Evolutionary conservation across 2,113 vertebrate species (phyloP).

Genomic region (human (Homo sapiens)): DNA sequence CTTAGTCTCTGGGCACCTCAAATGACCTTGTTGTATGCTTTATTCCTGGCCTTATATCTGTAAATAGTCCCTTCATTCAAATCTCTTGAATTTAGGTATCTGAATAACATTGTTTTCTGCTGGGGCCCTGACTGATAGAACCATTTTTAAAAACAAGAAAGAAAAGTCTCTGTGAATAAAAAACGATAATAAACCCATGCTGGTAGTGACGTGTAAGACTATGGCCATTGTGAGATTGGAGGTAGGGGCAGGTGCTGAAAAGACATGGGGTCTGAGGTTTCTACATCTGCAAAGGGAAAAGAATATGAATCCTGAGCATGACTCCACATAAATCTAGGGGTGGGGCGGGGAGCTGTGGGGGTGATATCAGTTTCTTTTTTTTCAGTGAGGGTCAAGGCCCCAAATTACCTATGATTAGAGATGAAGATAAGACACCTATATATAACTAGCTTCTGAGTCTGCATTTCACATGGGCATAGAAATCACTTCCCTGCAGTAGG

Average conservation of each 20-base stretch:
- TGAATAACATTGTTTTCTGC: background rate
- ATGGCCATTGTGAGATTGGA: background rate
- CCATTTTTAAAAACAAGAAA: background rate
- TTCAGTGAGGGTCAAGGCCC: background rate
- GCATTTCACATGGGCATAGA: background rate
- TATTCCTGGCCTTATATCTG: background rate
- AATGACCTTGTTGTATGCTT: background rate
- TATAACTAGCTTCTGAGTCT: background rate
- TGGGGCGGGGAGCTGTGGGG: background rate
- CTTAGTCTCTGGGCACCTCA: background rate
- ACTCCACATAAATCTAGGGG: background rate
- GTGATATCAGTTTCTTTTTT: background rate
- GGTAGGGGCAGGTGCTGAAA: background rate
- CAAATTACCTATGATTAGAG: background rate
- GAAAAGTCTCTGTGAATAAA: background rate
- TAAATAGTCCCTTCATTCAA: background rate
- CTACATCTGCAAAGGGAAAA: background rate
- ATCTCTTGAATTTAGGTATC: background rate
- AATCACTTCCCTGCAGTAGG: background rate
- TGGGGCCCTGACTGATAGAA: background rate
- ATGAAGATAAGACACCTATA: background rate
- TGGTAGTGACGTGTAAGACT: background rate
- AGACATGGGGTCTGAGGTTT: background rate
- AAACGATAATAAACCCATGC: background rate
- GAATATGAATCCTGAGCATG: background rate